phyloP scores from a whole-genome alignment of 2,888 invertebrate species.

The Willowsia nigromaculata region DNA sequence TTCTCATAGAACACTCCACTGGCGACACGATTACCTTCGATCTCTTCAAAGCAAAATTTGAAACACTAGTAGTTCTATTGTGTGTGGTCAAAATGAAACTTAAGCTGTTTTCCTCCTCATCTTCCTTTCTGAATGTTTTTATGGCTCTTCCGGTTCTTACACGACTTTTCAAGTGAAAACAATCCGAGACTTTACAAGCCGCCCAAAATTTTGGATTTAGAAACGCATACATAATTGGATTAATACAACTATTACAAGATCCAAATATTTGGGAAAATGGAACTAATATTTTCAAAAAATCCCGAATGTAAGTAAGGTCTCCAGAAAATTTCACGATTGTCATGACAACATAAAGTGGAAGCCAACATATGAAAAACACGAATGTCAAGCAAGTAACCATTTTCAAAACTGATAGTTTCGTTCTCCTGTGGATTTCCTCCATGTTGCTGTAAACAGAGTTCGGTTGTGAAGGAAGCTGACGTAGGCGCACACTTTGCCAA shows the following conservation, averaged over 20 bases:
- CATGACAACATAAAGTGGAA: conserved; percentile 1
- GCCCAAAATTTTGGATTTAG: neutral
- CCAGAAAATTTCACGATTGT: neutral
- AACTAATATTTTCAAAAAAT: neutral
- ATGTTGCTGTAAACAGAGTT: neutral
- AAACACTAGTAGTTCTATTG: too few species aligned
- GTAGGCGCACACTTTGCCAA: neutral
- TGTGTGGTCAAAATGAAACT: too few species aligned
- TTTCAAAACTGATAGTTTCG: neutral
- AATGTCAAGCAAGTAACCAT: neutral
- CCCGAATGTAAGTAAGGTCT: neutral
- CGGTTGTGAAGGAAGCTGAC: too few species aligned
- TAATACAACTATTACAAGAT: neutral
- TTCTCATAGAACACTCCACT: too few species aligned
- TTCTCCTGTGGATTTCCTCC: too few species aligned
- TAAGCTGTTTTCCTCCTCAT: too few species aligned
- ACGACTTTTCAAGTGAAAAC: too few species aligned
- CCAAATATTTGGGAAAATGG: neutral
- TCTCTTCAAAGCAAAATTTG: too few species aligned
- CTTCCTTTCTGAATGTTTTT: too few species aligned
- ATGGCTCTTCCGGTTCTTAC: too few species aligned
- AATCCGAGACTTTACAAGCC: too few species aligned
- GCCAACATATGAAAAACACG: conserved; percentile 8
- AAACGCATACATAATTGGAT: neutral
- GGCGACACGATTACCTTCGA: too few species aligned